Evolutionary conservation across 2,888 invertebrate genomes (phyloP).

Genomic region (Orchestes rusci): DNA sequence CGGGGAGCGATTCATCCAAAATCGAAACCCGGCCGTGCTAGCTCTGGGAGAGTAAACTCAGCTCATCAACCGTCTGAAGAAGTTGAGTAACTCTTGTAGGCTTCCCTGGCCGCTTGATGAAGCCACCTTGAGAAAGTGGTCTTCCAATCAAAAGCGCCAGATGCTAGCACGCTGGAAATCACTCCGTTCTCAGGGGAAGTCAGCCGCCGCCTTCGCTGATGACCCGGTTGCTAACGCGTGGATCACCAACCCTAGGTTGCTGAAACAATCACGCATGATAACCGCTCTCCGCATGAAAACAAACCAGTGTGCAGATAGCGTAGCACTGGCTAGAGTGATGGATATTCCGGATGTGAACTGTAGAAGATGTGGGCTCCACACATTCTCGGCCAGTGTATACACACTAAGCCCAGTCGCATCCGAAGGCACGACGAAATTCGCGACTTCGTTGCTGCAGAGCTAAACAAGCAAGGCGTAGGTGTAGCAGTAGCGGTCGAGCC

Average conservation of each 20-base stretch:
- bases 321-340: slow-evolving; percentile 25
- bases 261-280: background rate
- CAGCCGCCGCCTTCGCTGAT: slow-evolving; percentile 25
- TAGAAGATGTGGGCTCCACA: slow-evolving; percentile 28
- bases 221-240: background rate
- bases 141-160: background rate
- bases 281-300: slow-evolving; percentile 29
- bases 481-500: background rate
- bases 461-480: background rate
- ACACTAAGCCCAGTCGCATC: background rate
- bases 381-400: background rate
- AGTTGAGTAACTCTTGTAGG: background rate
- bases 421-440: background rate
- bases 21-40: slow-evolving; percentile 28
- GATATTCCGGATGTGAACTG: slow-evolving; percentile 31
- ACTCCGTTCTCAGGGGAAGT: slow-evolving; percentile 30
- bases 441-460: background rate
- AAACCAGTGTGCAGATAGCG: slow-evolving; percentile 29
- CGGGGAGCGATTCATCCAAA: slow-evolving; percentile 21
- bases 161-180: slow-evolving; percentile 26
- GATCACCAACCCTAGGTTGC: background rate
- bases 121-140: background rate
- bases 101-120: slow-evolving; percentile 8
- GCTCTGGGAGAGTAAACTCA: slow-evolving; percentile 28
- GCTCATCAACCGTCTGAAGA: slow-evolving; percentile 27